Percentiles rank a stretch among this genome's conserved stretches.
Evolutionary conservation across 2,113 vertebrate species (phyloP).

Genomic region (Rattus norvegicus): GRCr8 NC_086037.1:60511501-60512000

Average conservation of each 20-base stretch:
- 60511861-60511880: slow-evolving; percentile 55
- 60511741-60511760: not conserved
- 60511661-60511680: not conserved
- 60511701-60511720: not conserved
- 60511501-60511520: not conserved
- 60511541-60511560: not conserved
- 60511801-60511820: slow-evolving; percentile 15
- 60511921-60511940: not conserved
- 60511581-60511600: not conserved
- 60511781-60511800: not conserved
- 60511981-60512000: slow-evolving; percentile 46
- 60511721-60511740: not conserved
- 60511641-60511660: not conserved
- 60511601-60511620: not conserved
- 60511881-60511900: slow-evolving; percentile 23
- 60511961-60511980: slow-evolving; percentile 75
- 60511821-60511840: not conserved
- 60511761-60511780: not conserved
- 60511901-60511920: not conserved
- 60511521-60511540: not conserved
- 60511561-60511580: not conserved
- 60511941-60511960: slow-evolving; percentile 36
- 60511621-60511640: not conserved
- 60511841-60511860: slow-evolving; percentile 1
- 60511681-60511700: not conserved